Base-by-base conservation (phyloP, 2,797 vertebrate species). In the Gouania willdenowi region DNA sequence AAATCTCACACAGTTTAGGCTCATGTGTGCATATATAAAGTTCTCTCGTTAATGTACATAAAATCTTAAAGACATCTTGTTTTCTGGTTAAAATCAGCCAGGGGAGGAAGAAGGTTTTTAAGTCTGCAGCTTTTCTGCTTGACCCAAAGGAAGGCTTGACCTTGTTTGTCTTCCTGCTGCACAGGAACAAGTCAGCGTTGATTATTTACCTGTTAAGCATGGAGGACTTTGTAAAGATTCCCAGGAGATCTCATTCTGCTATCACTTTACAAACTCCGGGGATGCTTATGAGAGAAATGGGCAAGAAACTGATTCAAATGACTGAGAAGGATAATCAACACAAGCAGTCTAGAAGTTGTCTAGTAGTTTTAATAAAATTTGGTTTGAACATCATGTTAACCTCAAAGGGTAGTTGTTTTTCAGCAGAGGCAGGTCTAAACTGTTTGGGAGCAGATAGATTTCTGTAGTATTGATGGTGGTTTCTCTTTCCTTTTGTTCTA, bases 151-250 rank as follows among this genome's bases (percentile, higher is more conserved):
- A 81, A 73, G 61, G 55, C 71, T 48, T 26, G 12, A 56, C 68
- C 42, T 65, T 75, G 68, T 81, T 77, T 75, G 68, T 71, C 75
- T 82, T 82, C 75, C 80, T 79, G 73, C 63, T 62, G 54, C 67
- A 59, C 79, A 67, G 67, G 69, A 76, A 77, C 59, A 48, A 55
- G 61, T 67, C 64, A 7, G 64, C 56, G 50, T 75, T 75, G 74
- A 72, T 82, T 81, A 68, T 84, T 82, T 81, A 81, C 67, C 76
- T 68, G 71, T 56, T 58, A 39, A 55, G 75, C 60, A 71, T 64
- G 46, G 65, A 52, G 21, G 68, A 59, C 66, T 71, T 64, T 75
- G 66, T 47, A 5, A 51, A 41, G 29, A 53, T 41, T 54, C 67
- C 64, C 32, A 1, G 1, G 71, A 65, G 71, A 52, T 34, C 69